Evolutionary conservation across 2,888 invertebrate species (phyloP).

Genomic region (Dynastes tityus): DNA sequence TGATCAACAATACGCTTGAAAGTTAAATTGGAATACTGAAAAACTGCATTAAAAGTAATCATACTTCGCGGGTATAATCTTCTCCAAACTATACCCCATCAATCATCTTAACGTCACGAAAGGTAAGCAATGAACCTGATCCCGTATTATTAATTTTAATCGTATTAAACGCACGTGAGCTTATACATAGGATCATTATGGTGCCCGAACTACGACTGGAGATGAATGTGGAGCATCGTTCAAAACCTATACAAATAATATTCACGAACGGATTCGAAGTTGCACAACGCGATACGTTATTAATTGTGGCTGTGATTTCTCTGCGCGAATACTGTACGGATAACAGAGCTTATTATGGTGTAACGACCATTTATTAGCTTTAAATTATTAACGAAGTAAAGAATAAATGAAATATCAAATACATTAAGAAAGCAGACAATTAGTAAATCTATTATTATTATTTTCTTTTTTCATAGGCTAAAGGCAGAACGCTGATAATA

Average conservation of each 20-base stretch:
- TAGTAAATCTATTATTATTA: too few species aligned
- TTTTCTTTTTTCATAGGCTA: too few species aligned
- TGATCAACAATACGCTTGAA: too few species aligned
- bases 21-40: too few species aligned
- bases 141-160: conserved; percentile 16
- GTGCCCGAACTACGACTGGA: background rate
- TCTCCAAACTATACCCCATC: background rate
- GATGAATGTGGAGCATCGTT: background rate
- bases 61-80: too few species aligned
- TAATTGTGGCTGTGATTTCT: background rate
- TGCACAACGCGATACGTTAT: conserved; percentile 1
- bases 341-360: background rate
- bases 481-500: too few species aligned
- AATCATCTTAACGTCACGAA: conserved; percentile 19
- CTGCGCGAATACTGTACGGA: too few species aligned
- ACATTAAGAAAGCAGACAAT: too few species aligned
- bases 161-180: background rate
- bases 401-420: too few species aligned
- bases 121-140: conserved; percentile 13
- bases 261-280: background rate
- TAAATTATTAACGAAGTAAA: too few species aligned
- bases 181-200: background rate
- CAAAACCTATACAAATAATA: background rate
- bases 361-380: background rate
- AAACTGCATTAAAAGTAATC: too few species aligned